These are phyloP conservation scores for Drosophila lacertosa DNA, from an alignment of 1,140 invertebrate genomes.

Conservation along the genomic window DNA sequence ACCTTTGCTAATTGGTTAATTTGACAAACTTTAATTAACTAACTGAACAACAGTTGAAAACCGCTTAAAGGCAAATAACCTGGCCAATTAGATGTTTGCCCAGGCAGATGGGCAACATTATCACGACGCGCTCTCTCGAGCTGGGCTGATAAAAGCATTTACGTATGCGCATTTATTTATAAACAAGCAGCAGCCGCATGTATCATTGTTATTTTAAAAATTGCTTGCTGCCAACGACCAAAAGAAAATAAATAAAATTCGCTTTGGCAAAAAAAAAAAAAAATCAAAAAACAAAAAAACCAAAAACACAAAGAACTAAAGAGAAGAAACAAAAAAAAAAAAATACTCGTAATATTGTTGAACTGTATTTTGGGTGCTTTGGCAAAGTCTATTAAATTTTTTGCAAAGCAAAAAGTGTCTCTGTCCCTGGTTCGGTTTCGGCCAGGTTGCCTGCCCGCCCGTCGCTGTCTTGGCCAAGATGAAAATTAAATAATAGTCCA, in stretches of 20 bases:
- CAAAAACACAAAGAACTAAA: constrained; percentile 28
- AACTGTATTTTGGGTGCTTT: constrained; percentile 66
- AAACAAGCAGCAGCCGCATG: constrained; percentile 75
- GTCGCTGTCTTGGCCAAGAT: constrained; percentile 46
- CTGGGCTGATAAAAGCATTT: constrained; percentile 73
- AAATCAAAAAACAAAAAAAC: too few species aligned
- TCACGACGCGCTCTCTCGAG: constrained; percentile 30
- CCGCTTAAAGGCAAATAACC: background rate
- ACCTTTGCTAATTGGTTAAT: too few species aligned
- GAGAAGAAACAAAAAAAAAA: constrained; percentile 29
- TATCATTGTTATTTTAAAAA: constrained; percentile 83
- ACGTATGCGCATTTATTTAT: constrained; percentile 81
- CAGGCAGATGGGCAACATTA: constrained; percentile 35
- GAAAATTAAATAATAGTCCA: constrained; percentile 77
- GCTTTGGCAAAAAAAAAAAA: constrained; percentile 31
- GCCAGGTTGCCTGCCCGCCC: constrained; percentile 5
- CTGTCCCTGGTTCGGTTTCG: constrained; percentile 38
- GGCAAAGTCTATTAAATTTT: constrained; percentile 50
- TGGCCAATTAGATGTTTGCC: background rate
- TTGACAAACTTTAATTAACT: too few species aligned
- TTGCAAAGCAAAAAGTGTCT: constrained; percentile 45
- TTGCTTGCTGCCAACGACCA: constrained; percentile 58
- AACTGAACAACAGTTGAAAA: too few species aligned
- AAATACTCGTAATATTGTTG: constrained; percentile 72
- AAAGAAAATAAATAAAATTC: constrained; percentile 64